Evolutionary conservation across 2,113 vertebrate genomes (phyloP), one percentile per base, ranked within the genome.

Genomic region (Speoplatyrhinus poulsoni): DNA sequence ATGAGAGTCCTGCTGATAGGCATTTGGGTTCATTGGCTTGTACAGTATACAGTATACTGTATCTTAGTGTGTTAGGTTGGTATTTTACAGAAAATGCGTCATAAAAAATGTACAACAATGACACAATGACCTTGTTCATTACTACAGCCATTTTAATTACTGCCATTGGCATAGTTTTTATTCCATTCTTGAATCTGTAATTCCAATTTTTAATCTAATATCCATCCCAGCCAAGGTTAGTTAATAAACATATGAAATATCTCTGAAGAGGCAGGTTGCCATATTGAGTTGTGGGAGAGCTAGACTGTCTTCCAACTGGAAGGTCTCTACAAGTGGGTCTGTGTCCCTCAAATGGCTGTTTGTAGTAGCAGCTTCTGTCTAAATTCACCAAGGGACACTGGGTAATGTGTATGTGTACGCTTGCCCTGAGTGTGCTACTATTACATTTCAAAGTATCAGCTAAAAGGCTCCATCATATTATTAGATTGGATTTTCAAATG

Each of bases 401-500:
- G 36, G 36, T 41, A 41, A 41, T 41, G 36, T 41, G 36, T 41
- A 41, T 41, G 5, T 41, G 36, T 41, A 0, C 7, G 36, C 36
- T 41, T 41, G 36, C 36, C 36, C 36, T 41, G 7, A 41, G 36
- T 41, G 7, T 41, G 7, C 36, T 8, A 8, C 36, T 41, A 41
- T 41, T 41, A 41, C 4, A 41, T 41, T 41, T 41, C 36, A 41
- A 41, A 41, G 36, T 41, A 41, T 41, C 36, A 41, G 4, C 36
- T 41, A 41, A 41, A 41, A 41, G 60, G 46, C 54, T 17, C 52
- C 33, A 60, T 60, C 12, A 50, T 65, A 46, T 48, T 52, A 17
- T 58, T 9, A 8, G 26, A 46, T 46, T 65, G 53, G 68, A 67
- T n/a, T 64, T 77, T 49, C 26, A 62, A 77, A 64, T 56, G 49